Base-by-base conservation (phyloP, 2,888 invertebrate genomes). In the Dichetophora obliterata region DNA sequence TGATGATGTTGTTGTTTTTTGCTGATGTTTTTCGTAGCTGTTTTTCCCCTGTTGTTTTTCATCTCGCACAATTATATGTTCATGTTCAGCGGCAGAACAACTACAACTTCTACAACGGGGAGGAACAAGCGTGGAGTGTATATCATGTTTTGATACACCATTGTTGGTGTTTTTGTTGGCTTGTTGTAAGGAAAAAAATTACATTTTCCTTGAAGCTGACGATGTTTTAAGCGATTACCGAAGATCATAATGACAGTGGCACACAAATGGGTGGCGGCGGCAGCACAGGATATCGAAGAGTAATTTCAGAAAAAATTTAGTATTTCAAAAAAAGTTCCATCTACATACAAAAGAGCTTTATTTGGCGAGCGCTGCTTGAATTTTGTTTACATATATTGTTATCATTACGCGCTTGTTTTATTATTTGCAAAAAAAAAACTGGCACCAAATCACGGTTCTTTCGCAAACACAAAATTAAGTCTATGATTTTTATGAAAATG, bases 11-110 rank as follows among this genome's bases (percentile, higher is more conserved):
- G 48, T 48, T 37, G 34, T 61, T 61, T 27, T 61, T 61, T 22
- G 19, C 61, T 9, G 19, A 24, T 22, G 19, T 61, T 22, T 54
- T 54, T 61, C 24, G 27, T 61, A 16, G 22, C 24, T 61, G 14
- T 61, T 74, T 65, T 65, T 43, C 24, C 5, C 65, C 52, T 50
- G 65, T 52, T 52, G 50, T 74, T 65, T 74, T 65, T 65, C 63
- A 74, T 63, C 34, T 52, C 65, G 65, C 65, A 54, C 63, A 74
- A 65, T 74, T 74, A 65, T 65, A 63, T 61, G 73, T 73, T 73
- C 63, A 73, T 73, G 73, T 73, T 73, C 63, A 16, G 19, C 48
- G 24, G 43, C 9, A 48, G 14, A 59, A 19, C n/a, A 71, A 34
- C 6, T 43, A 37, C 43, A 66, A 3, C 24, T n/a, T 9, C 24